These are phyloP conservation scores for Tupiocoris notatus DNA, from an alignment of 2,888 invertebrate species.

Conservation along the genomic window DNA sequence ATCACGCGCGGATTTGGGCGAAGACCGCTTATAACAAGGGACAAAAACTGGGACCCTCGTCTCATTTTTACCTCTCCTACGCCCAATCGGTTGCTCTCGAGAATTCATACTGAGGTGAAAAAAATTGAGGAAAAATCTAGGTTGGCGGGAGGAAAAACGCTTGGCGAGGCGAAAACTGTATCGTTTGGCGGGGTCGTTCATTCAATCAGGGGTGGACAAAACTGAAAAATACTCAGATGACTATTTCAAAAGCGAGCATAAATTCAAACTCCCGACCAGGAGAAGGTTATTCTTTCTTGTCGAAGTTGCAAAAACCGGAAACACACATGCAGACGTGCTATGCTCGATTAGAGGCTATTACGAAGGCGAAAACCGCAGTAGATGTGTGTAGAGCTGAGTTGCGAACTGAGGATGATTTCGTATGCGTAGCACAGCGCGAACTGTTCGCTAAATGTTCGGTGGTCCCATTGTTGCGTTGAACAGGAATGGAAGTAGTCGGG, in stretches of 20 bases:
- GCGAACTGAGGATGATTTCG: background rate
- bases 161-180: no score
- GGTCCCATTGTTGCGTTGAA: background rate
- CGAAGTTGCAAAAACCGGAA: no score
- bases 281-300: background rate
- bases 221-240: background rate
- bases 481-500: background rate
- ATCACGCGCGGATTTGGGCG: background rate
- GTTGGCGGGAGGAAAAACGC: no score
- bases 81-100: background rate
- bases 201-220: background rate
- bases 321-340: no score
- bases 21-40: background rate
- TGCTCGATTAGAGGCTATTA: background rate
- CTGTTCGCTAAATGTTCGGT: background rate
- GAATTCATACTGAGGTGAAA: background rate
- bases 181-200: background rate
- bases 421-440: background rate
- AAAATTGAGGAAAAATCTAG: background rate
- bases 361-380: background rate
- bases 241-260: background rate
- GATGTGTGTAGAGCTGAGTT: no score
- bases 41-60: background rate
- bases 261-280: background rate
- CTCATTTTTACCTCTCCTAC: background rate